Evolutionary conservation across 92 coral and sea anemone species (phyloP).

Genomic region (Montipora capitata): DNA sequence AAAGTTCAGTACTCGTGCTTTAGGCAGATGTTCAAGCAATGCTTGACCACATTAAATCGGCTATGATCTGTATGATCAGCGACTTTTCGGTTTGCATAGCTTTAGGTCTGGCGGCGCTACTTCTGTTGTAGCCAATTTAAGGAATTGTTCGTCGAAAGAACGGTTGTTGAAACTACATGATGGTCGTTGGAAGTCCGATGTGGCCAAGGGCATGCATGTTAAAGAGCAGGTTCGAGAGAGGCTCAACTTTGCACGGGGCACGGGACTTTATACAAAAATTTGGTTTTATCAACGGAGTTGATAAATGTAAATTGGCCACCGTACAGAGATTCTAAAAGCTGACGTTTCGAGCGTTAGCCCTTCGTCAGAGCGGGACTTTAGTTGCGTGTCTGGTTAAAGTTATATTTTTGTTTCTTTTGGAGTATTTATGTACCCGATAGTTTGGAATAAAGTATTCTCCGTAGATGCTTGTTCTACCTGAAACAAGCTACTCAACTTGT

Average conservation of each 20-base stretch:
- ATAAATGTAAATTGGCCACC: too few species aligned
- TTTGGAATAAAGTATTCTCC: not conserved
- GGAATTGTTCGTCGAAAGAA: conserved; percentile 34
- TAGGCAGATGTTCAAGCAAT: not conserved
- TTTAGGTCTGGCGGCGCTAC: conserved; percentile 66
- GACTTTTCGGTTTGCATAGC: conserved; percentile 48
- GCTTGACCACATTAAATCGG: conserved; percentile 11
- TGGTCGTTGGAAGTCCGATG: conserved; percentile 60
- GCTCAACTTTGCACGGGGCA: conserved; percentile 12
- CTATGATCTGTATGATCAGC: conserved; percentile 47
- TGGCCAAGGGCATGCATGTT: too few species aligned
- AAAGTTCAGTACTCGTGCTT: conserved; percentile 2
- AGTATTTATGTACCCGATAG: not conserved
- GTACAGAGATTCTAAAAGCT: too few species aligned
- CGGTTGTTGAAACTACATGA: conserved; percentile 14
- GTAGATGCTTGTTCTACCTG: conserved; percentile 2
- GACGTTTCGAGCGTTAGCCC: too few species aligned
- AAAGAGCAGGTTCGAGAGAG: not conserved
- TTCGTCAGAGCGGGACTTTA: too few species aligned
- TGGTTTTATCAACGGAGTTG: too few species aligned
- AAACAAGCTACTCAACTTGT: not conserved
- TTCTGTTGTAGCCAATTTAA: conserved; percentile 28
- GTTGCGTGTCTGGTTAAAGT: not conserved
- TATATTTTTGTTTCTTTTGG: not conserved
- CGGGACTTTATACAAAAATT: too few species aligned